Conservation (phyloP, 2,888 invertebrate species). For the Rotaria socialis region DNA sequence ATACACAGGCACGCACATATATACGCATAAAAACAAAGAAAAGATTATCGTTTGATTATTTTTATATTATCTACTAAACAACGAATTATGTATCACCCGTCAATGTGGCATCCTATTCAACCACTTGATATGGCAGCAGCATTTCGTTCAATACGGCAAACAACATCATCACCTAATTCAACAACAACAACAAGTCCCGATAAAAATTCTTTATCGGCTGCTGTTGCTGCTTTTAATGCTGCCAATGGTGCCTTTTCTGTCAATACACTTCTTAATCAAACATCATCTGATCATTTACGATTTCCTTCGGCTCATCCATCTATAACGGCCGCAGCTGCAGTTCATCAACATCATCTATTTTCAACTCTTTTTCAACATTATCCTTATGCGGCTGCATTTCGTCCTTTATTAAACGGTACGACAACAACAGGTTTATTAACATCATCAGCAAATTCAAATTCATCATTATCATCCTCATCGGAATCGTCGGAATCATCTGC, state of each 20-base stretch:
- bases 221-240: background rate
- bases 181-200: background rate
- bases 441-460: background rate
- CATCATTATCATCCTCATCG: background rate
- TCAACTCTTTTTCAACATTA: background rate
- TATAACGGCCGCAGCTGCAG: background rate
- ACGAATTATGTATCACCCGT: background rate
- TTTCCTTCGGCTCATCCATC: background rate
- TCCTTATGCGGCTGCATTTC: conserved; percentile 24
- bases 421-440: background rate
- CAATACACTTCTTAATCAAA: conserved; percentile 1
- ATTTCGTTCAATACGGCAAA: background rate
- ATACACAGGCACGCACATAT: background rate
- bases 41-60: conserved; percentile 20
- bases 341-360: background rate
- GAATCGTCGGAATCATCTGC: background rate
- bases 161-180: background rate
- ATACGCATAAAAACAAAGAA: background rate
- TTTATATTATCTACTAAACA: conserved; percentile 6
- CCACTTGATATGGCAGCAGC: conserved; percentile 24
- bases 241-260: background rate
- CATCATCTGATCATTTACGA: background rate
- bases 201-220: background rate
- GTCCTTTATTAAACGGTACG: background rate
- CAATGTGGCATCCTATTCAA: conserved; percentile 7